A percentile compares a stretch with the other conserved stretches of the same genome.
Conservation (phyloP, 2,888 invertebrate species). For the Eupithecia dodoneata region DNA sequence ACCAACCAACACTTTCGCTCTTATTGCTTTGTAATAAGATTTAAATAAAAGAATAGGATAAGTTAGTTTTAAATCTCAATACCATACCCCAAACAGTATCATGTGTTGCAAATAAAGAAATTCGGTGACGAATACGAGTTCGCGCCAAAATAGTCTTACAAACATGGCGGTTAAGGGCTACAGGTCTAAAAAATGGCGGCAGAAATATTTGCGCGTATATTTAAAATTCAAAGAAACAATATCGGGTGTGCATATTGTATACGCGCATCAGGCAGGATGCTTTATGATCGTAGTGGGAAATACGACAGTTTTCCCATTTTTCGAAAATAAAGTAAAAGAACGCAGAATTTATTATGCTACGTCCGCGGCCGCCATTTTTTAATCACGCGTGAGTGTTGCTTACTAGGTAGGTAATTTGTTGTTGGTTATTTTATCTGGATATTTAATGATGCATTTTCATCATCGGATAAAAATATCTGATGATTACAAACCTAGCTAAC, state of each 20-base stretch:
- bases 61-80: conserved; percentile 58
- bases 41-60: conserved; percentile 34
- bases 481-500: background rate
- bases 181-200: conserved; percentile 48
- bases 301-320: conserved; percentile 68
- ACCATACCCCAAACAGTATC: conserved; percentile 60
- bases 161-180: conserved; percentile 48
- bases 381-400: conserved; percentile 62
- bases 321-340: conserved; percentile 61
- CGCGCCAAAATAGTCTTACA: conserved; percentile 54
- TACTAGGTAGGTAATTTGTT: conserved; percentile 56
- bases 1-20: conserved; percentile 20
- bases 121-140: conserved; percentile 38
- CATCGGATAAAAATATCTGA: background rate
- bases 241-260: conserved; percentile 77
- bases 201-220: conserved; percentile 52
- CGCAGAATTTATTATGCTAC: conserved; percentile 60
- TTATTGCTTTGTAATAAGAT: conserved; percentile 40
- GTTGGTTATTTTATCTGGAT: conserved; percentile 24
- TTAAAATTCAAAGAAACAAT: conserved; percentile 82
- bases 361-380: conserved; percentile 64
- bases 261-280: conserved; percentile 68
- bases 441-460: conserved; percentile 4
- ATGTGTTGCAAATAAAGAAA: conserved; percentile 51
- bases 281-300: conserved; percentile 78